phyloP scores from a whole-genome alignment of 2,113 vertebrate species.

The Phrynocephalus versicolor region DNA sequence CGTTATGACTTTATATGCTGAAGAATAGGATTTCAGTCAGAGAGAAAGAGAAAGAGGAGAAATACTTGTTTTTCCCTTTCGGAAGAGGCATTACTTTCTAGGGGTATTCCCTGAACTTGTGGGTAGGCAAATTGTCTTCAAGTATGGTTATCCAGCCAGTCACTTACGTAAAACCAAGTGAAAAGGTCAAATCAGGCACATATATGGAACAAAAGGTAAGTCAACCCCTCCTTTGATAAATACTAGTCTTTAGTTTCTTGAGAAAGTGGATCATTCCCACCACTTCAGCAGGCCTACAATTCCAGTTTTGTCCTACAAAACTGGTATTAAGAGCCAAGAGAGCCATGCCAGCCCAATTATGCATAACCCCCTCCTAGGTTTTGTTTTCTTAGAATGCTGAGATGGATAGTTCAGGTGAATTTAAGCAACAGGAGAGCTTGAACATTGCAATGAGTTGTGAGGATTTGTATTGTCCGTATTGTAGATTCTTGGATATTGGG shows the following conservation, averaged over 20 bases:
- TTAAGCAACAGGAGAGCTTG: not conserved
- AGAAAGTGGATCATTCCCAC: too few relatives aligned
- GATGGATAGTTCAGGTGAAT: not conserved
- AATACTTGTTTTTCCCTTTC: not conserved
- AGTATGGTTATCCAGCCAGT: too few relatives aligned
- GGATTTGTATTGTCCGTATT: not conserved
- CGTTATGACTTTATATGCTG: not conserved
- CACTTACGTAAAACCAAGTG: too few relatives aligned
- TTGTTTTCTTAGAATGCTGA: not conserved
- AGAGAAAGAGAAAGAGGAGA: not conserved
- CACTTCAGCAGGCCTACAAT: too few relatives aligned
- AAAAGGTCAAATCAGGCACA: too few relatives aligned
- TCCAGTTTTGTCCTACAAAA: too few relatives aligned
- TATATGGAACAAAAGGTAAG: too few relatives aligned
- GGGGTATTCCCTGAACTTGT: not conserved
- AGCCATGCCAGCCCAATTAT: not conserved
- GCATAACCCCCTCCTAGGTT: not conserved
- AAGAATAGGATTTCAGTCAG: too few relatives aligned
- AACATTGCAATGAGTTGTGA: not conserved
- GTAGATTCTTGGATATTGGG: not conserved
- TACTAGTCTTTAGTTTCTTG: too few relatives aligned
- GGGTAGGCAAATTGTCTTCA: too few relatives aligned
- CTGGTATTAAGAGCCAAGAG: not conserved
- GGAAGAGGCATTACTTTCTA: not conserved
- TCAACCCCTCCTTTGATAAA: too few relatives aligned